Conservation (phyloP, 2,797 vertebrate genomes). For the Paratrypauchen microcephalus region DNA sequence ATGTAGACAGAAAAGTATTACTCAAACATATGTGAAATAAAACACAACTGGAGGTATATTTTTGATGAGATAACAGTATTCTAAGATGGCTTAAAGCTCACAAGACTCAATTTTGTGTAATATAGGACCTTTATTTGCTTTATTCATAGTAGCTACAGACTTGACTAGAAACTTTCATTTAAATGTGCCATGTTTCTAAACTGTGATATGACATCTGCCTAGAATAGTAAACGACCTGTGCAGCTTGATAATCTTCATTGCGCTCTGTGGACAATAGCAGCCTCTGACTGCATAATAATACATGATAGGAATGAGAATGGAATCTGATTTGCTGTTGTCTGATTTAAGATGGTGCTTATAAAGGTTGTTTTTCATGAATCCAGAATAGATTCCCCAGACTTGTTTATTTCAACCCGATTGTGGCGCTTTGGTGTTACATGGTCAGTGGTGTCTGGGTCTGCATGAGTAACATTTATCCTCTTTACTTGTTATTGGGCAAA, state of each 20-base stretch:
- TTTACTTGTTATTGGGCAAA: background rate
- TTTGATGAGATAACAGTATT: too few relatives aligned
- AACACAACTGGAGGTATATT: too few relatives aligned
- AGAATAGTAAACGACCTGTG: background rate
- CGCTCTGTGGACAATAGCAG: background rate
- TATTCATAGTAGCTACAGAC: too few relatives aligned
- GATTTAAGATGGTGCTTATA: background rate
- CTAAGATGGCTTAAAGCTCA: too few relatives aligned
- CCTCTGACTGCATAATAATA: background rate
- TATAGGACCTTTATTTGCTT: too few relatives aligned
- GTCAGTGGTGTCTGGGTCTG: slow-evolving; percentile 13
- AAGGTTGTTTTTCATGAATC: slow-evolving; percentile 1
- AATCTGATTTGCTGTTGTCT: background rate
- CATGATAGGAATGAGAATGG: background rate
- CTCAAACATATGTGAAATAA: too few relatives aligned
- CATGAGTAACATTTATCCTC: background rate
- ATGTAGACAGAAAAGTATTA: too few relatives aligned
- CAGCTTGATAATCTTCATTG: background rate
- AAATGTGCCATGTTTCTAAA: background rate
- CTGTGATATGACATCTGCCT: background rate
- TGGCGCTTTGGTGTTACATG: background rate
- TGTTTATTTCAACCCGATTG: slow-evolving; percentile 4
- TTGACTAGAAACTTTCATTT: background rate
- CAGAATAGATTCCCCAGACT: background rate
- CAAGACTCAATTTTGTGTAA: too few relatives aligned